These are phyloP conservation scores for Lophotriccus pileatus DNA, from an alignment of 2,797 vertebrate genomes.

Conservation along the genomic window DNA sequence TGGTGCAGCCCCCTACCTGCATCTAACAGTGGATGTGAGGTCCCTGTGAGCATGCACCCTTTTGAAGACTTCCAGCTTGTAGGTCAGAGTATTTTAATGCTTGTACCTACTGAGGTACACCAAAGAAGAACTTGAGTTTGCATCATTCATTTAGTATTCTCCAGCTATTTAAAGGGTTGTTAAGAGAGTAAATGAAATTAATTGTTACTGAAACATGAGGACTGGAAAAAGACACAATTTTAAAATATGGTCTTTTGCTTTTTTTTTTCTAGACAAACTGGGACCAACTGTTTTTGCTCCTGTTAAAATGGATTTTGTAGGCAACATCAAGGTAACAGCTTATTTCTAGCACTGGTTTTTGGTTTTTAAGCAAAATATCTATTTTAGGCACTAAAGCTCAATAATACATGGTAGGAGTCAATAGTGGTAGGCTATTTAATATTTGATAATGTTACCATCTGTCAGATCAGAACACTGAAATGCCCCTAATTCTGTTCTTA, in stretches of 20 bases:
- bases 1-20: neutral
- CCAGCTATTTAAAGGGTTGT: neutral
- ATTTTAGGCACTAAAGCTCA: neutral
- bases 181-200: neutral
- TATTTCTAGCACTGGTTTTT: neutral
- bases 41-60: neutral
- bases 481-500: neutral
- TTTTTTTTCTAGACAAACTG: constrained; percentile 79
- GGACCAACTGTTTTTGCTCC: constrained; percentile 98
- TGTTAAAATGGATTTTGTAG: constrained; percentile 99
- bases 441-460: neutral
- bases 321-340: constrained; percentile 93
- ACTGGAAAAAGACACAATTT: neutral
- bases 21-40: neutral
- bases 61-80: neutral
- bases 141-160: neutral
- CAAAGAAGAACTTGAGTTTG: neutral
- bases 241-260: neutral
- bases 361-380: neutral
- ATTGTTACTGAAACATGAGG: neutral
- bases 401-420: neutral
- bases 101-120: neutral
- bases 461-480: neutral
- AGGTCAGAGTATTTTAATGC: neutral
- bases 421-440: neutral